Evolutionary conservation across 2,888 invertebrate genomes (phyloP), one percentile per base, ranked within the genome.

Genomic region (Drosophila mimetica): DNA sequence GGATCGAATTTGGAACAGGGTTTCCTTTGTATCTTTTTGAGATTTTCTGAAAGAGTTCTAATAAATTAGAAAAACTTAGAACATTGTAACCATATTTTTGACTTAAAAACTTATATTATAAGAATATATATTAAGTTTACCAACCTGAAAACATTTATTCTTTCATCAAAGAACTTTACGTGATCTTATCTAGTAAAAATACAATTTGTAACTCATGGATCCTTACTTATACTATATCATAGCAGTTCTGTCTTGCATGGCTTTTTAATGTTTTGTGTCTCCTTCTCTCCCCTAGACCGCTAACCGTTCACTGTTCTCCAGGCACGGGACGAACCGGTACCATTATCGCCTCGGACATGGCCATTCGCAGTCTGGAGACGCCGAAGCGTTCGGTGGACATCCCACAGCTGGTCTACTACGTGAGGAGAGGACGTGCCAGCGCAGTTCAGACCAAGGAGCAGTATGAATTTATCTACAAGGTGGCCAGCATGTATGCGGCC

Each of bases 381-480:
- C 94, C 95, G 55, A 95, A 95, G 28, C 94, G 96, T 67, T 94
- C 94, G 54, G 96, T 97, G 14, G 97, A 98, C 92, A 95, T 98
- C 90, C 96, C 98, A 69, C 95, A 96, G 89, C 95, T 95, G 81
- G 97, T 98, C 67, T 96, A 96, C 79, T 94, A 94, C 76, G 94
- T 98, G 88, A 94, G 98, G 75, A 94, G 96, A 84, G 97, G 98
- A 89, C 93, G 98, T 13, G 97, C 97, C 46, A 97, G 97, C 79
- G 94, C 97, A 66, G 96, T 98, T 22, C 95, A 97, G 91, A 98
- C 97, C 67, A 95, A 95, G 88, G 97, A 98, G 88, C 98, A 98
- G 92, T 98, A 98, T 92, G 94, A 95, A 88, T 97, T 97, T 92
- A 95, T 98, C 75, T 98, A 98, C 91, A 96, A 96, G 95, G 98